phyloP scores from a whole-genome alignment of 2,888 invertebrate genomes.

The Plebejus argus region DNA sequence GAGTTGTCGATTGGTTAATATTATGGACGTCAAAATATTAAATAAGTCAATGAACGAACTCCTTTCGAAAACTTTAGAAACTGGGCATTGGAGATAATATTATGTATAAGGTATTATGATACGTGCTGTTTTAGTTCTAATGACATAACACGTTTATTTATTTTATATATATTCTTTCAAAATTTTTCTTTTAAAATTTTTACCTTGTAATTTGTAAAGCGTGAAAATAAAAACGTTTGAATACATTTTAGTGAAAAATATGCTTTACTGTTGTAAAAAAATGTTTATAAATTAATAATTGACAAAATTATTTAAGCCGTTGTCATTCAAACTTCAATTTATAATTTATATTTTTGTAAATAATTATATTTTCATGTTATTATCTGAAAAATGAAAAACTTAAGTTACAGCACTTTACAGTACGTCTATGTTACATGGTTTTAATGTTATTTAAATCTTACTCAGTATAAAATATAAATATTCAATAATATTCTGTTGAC shows the following conservation, averaged over 20 bases:
- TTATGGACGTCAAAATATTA: no score
- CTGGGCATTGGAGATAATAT: neutral
- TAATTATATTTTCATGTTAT: neutral
- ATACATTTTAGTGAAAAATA: neutral
- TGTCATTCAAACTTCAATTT: no score
- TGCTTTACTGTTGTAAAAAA: neutral
- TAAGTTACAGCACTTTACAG: neutral
- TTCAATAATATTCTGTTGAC: neutral
- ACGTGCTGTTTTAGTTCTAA: slow-evolving; percentile 1
- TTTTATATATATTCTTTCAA: neutral
- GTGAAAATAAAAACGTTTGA: neutral
- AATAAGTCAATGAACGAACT: neutral
- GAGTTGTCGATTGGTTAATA: neutral
- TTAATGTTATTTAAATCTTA: neutral
- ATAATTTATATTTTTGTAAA: neutral
- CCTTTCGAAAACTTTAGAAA: neutral
- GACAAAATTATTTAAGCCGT: no score
- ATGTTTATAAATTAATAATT: no score
- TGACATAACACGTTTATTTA: neutral
- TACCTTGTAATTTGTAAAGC: neutral
- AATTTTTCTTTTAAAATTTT: neutral
- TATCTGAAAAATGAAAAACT: neutral
- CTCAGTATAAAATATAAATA: neutral
- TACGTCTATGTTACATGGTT: neutral
- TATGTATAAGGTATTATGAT: slow-evolving; percentile 7